A percentile compares a stretch with the other conserved stretches of the same genome.
These are phyloP conservation scores for Homarus gammarus DNA, from an alignment of 2,888 invertebrate genomes.

Conservation along the genomic window DNA sequence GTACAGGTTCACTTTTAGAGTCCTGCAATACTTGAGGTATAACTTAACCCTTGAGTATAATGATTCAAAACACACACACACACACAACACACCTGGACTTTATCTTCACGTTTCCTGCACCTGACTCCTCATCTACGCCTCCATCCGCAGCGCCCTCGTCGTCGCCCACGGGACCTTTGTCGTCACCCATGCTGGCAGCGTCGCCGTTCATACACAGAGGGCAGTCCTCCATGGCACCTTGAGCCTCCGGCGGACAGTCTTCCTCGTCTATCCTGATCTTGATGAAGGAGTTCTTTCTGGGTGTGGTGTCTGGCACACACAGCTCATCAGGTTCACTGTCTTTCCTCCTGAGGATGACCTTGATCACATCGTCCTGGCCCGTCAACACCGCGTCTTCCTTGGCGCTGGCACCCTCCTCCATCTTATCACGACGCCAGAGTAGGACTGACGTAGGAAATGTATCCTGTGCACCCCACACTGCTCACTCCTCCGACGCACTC, in stretches of 20 bases:
- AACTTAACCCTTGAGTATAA: too few relatives aligned
- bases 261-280: slow-evolving; percentile 27
- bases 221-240: background rate
- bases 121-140: background rate
- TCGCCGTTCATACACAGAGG: background rate
- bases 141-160: background rate
- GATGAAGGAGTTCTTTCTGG: slow-evolving; percentile 46
- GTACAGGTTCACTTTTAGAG: too few relatives aligned
- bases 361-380: slow-evolving; percentile 29
- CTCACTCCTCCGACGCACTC: too few relatives aligned
- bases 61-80: background rate
- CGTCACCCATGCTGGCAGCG: background rate
- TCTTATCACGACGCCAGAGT: too few relatives aligned
- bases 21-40: too few relatives aligned
- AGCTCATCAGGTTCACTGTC: slow-evolving; percentile 29
- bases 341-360: slow-evolving; percentile 39
- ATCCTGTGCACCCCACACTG: too few relatives aligned
- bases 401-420: too few relatives aligned
- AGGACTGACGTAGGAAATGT: too few relatives aligned
- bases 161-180: background rate
- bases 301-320: background rate
- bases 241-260: background rate
- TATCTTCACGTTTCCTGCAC: background rate
- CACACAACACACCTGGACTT: too few relatives aligned
- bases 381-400: background rate